Evolutionary conservation across 2,888 invertebrate genomes (phyloP), one percentile per base, ranked within the genome.

Genomic region (Didymodactylos carnosus): DNA sequence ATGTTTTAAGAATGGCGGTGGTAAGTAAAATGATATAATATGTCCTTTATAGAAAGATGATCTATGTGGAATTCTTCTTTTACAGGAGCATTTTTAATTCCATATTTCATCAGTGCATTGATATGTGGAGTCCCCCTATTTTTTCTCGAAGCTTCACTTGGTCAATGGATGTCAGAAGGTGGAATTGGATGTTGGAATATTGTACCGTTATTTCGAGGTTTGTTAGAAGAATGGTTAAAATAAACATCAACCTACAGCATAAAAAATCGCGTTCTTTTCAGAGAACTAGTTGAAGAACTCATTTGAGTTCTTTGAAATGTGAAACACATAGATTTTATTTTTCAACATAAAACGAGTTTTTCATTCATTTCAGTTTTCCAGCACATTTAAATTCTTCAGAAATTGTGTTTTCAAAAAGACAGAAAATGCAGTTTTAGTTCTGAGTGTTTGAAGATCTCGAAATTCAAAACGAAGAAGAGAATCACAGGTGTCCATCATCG

Each of bases 21-120:
- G 16, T 39, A 39, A 70, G 27, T n/a, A n/a, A 39, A 10, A n/a
- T 25, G 41, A 14, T 25, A 70, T 70, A 35, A 8, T 49, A 23
- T 49, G 8, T 23, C 19, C n/a, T 49, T 23, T 49, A 13, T 14
- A 49, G 19, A 49, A 10, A 19, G 23, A n/a, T 10, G 19, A 16
- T 11, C 29, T 35, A 69, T 69, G n/a, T 11, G 11, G 13, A 23
- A 51, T 25, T 43, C 29, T 76, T 72, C 62, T 72, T 39, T 78
- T 79, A 11, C 79, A 84, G 89, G 90, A 73, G 90, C 90, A 78
- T 87, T 88, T 78, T 83, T 88, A 77, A 84, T 87, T 72, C 87
- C 87, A 25, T 87, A 87, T 79, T 84, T 87, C 75, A 84, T 87
- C 73, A 87, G 87, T 76, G 84, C 87, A 27, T 78, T 87, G 2